Percentiles rank a stretch among this genome's conserved stretches.
Evolutionary conservation across 64 coral and sea anemone species (phyloP).

Genomic region (Porites australiensis): DNA sequence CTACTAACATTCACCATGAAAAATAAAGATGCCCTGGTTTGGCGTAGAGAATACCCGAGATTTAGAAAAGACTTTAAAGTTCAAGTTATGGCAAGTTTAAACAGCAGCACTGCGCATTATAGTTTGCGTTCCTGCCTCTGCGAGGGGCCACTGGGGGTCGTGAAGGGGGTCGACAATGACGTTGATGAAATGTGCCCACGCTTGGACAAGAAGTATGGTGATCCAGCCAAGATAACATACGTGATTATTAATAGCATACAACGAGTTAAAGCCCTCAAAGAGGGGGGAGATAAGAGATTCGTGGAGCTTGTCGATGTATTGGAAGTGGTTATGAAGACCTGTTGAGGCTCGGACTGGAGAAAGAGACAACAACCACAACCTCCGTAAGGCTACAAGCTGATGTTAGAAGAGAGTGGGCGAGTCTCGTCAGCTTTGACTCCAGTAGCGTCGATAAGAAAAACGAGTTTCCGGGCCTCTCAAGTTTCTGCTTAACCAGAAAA

Average conservation of each 20-base stretch:
- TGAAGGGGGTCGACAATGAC: conserved; percentile 28
- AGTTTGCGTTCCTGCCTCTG: conserved; percentile 21
- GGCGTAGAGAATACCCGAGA: neutral
- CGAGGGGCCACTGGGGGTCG: neutral
- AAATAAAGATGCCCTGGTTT: conserved; percentile 17
- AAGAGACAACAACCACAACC: conserved; percentile 14
- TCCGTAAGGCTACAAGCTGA: conserved; percentile 30
- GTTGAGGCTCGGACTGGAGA: conserved; percentile 1
- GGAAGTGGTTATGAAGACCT: conserved; percentile 35
- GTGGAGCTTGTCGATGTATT: conserved; percentile 24
- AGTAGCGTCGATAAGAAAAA: conserved; percentile 32
- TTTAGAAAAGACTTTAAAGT: conserved; percentile 25
- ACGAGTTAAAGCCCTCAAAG: conserved; percentile 10
- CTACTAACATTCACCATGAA: neutral
- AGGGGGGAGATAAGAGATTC: conserved; percentile 49
- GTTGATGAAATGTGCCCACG: conserved; percentile 39
- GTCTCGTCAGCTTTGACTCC: too few relatives aligned
- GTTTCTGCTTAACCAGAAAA: too few relatives aligned
- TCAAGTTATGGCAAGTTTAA: neutral
- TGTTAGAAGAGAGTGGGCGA: conserved; percentile 23
- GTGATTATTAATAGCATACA: conserved; percentile 18
- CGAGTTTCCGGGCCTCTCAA: too few relatives aligned
- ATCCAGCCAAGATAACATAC: conserved; percentile 10
- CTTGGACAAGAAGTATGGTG: conserved; percentile 36
- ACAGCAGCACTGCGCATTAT: neutral